Conservation (phyloP, 2,797 vertebrate species). For the Pseudomugil gertrudae region DNA sequence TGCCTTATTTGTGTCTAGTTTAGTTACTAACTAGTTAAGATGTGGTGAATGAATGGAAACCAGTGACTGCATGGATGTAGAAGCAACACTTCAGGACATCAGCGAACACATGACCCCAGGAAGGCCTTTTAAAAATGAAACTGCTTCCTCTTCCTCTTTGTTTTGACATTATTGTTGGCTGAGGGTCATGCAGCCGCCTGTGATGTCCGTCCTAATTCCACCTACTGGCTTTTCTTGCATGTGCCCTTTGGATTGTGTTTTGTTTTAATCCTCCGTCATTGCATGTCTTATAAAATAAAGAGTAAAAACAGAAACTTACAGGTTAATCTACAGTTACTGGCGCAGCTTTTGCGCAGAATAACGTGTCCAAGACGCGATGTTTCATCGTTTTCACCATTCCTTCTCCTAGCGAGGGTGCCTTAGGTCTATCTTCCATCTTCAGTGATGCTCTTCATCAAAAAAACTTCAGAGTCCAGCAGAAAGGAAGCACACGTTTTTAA, state of each 20-base stretch:
- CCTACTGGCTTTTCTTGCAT: background rate
- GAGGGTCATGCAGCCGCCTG: background rate
- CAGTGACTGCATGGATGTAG: background rate
- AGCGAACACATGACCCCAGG: background rate
- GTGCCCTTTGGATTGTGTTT: slow-evolving; percentile 3
- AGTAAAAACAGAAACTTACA: slow-evolving; percentile 55
- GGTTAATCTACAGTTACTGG: slow-evolving; percentile 48
- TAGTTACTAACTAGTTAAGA: background rate
- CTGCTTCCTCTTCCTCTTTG: background rate
- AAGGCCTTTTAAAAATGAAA: slow-evolving; percentile 37
- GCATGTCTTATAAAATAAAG: slow-evolving; percentile 45
- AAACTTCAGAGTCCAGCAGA: slow-evolving; percentile 34
- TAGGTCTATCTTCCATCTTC: slow-evolving; percentile 37
- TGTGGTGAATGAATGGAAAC: background rate
- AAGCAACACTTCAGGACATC: background rate
- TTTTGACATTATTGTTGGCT: background rate
- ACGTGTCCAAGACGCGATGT: slow-evolving; percentile 24
- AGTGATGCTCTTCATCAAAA: slow-evolving; percentile 6
- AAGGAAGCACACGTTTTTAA: slow-evolving; percentile 35
- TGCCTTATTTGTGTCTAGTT: background rate
- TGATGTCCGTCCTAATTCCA: background rate
- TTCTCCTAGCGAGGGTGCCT: slow-evolving; percentile 24
- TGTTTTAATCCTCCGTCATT: slow-evolving; percentile 4
- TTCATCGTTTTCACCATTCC: slow-evolving; percentile 17
- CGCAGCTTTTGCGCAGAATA: slow-evolving; percentile 54